Conservation (phyloP, 2,797 vertebrate species). For the Lacerta agilis region DNA sequence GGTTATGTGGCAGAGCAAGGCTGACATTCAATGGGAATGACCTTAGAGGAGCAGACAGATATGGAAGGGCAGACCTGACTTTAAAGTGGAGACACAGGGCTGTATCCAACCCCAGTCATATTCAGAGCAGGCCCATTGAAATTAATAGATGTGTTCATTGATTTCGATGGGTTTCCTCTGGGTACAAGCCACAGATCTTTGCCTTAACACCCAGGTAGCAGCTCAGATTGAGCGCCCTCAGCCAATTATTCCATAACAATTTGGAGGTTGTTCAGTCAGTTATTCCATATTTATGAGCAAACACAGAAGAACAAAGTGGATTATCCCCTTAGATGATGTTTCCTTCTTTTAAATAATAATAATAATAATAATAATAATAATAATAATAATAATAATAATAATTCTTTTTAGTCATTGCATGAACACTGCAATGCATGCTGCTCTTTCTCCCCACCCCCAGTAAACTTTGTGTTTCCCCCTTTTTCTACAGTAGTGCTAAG, state of each 20-base stretch:
- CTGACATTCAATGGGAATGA: neutral
- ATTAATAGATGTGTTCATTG: no score
- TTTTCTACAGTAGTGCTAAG: slow-evolving; percentile 18
- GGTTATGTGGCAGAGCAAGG: neutral
- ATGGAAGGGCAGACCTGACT: neutral
- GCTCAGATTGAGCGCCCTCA: neutral
- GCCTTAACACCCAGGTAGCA: neutral
- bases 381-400: no score
- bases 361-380: no score
- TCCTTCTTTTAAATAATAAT: neutral
- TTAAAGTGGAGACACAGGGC: neutral
- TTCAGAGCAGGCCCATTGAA: no score
- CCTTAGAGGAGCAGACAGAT: neutral
- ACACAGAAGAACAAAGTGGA: fast-evolving
- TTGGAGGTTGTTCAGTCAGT: neutral
- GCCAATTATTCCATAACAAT: neutral
- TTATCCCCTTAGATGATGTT: neutral
- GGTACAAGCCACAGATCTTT: no score
- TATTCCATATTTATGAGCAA: neutral
- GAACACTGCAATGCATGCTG: neutral
- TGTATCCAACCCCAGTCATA: no score
- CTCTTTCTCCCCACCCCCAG: fast-evolving
- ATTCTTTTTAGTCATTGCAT: no score
- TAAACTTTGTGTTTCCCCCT: neutral
- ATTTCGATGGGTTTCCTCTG: no score